Conservation (phyloP, 2,797 vertebrate species). For the Otolemur crassicaudatus region DNA sequence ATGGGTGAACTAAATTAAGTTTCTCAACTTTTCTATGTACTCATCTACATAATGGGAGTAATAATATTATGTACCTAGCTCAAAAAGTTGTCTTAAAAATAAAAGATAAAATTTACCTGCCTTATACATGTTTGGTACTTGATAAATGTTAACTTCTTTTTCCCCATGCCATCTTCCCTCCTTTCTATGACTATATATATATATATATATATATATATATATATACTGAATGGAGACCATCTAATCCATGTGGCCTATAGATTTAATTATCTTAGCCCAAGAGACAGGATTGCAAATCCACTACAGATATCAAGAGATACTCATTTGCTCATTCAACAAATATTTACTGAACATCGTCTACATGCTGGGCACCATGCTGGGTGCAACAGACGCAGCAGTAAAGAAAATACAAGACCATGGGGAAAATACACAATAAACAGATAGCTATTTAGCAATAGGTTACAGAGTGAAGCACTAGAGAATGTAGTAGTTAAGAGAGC, state of each 20-base stretch:
- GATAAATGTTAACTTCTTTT: neutral
- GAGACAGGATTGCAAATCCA: neutral
- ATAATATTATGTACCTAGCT: neutral
- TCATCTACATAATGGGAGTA: neutral
- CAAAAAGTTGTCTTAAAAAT: neutral
- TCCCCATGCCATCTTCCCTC: neutral
- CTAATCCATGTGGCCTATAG: neutral
- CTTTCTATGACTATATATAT: neutral
- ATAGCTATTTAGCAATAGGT: constrained; percentile 19
- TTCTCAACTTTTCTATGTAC: neutral
- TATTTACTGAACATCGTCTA: neutral
- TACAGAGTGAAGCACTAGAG: neutral
- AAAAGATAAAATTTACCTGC: constrained; percentile 23
- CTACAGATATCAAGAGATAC: neutral
- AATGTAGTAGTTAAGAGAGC: neutral
- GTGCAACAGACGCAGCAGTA: neutral
- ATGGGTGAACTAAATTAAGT: neutral
- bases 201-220: neutral
- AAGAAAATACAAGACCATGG: neutral
- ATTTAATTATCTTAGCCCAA: neutral
- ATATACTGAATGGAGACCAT: neutral
- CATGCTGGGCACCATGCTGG: neutral
- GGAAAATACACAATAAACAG: constrained; percentile 2
- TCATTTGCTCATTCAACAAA: neutral
- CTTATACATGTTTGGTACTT: neutral